phyloP scores from a whole-genome alignment of 2,113 vertebrate genomes.

The Carassius gibelio region DNA sequence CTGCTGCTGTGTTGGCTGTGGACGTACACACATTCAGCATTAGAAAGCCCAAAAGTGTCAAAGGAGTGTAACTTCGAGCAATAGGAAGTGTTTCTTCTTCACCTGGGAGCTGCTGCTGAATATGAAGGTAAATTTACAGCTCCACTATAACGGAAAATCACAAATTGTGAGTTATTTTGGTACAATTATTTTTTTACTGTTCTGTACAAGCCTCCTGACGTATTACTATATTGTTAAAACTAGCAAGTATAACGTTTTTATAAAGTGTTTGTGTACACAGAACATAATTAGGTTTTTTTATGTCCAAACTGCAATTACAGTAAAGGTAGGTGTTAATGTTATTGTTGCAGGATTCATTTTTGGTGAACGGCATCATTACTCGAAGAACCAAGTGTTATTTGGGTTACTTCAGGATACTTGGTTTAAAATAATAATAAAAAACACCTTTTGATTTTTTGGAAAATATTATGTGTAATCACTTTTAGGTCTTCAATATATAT shows the following conservation, averaged over 20 bases:
- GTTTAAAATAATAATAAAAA: not conserved
- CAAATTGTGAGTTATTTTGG: not conserved
- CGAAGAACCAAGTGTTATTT: conserved; percentile 18
- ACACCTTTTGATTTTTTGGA: not conserved
- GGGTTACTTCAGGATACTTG: not conserved
- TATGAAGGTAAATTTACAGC: not conserved
- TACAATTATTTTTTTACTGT: not conserved
- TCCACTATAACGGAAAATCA: conserved; percentile 40
- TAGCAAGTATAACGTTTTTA: not conserved
- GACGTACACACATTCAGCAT: not conserved
- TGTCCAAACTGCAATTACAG: not conserved
- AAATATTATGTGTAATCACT: not conserved
- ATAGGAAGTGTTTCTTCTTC: not conserved
- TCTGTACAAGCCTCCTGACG: not conserved
- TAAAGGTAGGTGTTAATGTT: not conserved
- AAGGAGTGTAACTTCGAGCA: not conserved
- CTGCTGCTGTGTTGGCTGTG: conserved; percentile 29
- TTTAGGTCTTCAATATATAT: not conserved
- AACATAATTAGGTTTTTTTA: not conserved
- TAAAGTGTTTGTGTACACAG: not conserved
- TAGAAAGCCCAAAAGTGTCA: conserved; percentile 10
- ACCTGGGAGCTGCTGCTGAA: not conserved
- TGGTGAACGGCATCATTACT: not conserved
- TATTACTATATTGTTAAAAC: not conserved
- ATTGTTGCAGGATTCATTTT: not conserved